Evolutionary conservation across 1,140 invertebrate genomes (phyloP), one percentile per base, ranked within the genome.

Genomic region (Choristoneura fumiferana): DNA sequence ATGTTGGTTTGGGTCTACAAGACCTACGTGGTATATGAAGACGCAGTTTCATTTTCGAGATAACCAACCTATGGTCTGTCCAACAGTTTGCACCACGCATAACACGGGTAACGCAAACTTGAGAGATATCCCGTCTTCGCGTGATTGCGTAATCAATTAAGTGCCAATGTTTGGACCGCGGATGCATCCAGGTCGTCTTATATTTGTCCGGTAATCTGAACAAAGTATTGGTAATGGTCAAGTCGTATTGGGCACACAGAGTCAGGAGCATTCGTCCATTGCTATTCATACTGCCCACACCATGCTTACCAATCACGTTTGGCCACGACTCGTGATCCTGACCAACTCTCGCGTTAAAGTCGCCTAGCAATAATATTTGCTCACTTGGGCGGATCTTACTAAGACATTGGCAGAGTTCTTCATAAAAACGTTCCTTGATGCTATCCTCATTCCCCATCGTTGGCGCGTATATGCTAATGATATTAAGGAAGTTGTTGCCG

Each of bases 361-460:
- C n/a, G n/a, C n/a, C n/a, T 22, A 73, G 8, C 10, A 73, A 15
- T 9, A 70, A 13, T 0, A 73, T 63, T 18, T 66, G 53, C 6
- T 73, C 67, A 43, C 29, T 57, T 10, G 38, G 33, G 39, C n/a
- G 36, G 8, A 57, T 35, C 14, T 15, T 35, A 12, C 33, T 34
- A n/a, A 45, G 37, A 14, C 17, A 43, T 10, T 36, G 18, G 13
- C 33, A 4, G 9, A 57, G 12, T 43, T 57, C 55, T 12, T 43
- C 39, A 13, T 57, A 57, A 17, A 57, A 40, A 29, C 38, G 15
- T 8, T 57, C 55, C 55, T 57, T 57, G 33, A 57, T 57, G 22
- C 18, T 36, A 40, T 57, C 55, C 38, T 36, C 15, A 10, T 57
- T 57, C 10, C 38, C 55, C 12, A 57, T n/a, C 13, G 55, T 57